These are phyloP conservation scores for Chascanopsetta lugubris DNA, from an alignment of 2,113 vertebrate species.

Conservation along the genomic window DNA sequence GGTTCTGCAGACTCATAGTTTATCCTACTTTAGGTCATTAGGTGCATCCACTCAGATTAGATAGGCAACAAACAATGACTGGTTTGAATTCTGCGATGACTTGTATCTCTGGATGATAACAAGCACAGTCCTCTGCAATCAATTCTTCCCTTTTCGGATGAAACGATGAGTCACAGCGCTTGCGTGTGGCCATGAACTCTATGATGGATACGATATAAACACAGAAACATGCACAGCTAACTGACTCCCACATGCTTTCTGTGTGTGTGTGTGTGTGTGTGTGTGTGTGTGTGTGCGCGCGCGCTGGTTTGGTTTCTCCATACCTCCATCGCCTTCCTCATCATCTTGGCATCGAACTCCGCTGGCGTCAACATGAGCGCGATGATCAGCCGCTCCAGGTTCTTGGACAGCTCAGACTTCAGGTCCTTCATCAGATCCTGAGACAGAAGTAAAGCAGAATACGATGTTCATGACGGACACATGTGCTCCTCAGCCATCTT, in stretches of 20 bases:
- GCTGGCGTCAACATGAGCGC: constrained; percentile 92
- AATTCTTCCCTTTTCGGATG: neutral
- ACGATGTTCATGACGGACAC: neutral
- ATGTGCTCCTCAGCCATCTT: constrained; percentile 1
- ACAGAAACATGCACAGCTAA: constrained; percentile 6
- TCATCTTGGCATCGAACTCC: constrained; percentile 95
- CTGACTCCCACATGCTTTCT: constrained; percentile 34
- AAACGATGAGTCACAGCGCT: constrained; percentile 12
- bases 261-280: too few species aligned
- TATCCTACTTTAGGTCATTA: too few species aligned
- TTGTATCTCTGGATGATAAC: neutral
- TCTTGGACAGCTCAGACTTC: constrained; percentile 94
- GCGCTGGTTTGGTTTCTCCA: neutral
- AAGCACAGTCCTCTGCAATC: neutral
- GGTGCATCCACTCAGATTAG: too few species aligned
- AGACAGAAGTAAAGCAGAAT: constrained; percentile 4
- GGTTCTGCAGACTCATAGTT: too few species aligned
- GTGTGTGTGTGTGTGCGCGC: too few species aligned
- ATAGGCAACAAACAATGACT: too few species aligned
- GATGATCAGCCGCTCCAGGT: constrained; percentile 89
- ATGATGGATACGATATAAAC: constrained; percentile 8
- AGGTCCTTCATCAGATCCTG: constrained; percentile 96
- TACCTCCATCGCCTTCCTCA: constrained; percentile 95
- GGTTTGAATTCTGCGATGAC: neutral
- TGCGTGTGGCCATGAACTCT: constrained; percentile 3